A percentile compares a stretch with the other conserved stretches of the same genome.
These are phyloP conservation scores for Drosophila histrio DNA, from an alignment of 2,888 invertebrate species.

Conservation along the genomic window DNA sequence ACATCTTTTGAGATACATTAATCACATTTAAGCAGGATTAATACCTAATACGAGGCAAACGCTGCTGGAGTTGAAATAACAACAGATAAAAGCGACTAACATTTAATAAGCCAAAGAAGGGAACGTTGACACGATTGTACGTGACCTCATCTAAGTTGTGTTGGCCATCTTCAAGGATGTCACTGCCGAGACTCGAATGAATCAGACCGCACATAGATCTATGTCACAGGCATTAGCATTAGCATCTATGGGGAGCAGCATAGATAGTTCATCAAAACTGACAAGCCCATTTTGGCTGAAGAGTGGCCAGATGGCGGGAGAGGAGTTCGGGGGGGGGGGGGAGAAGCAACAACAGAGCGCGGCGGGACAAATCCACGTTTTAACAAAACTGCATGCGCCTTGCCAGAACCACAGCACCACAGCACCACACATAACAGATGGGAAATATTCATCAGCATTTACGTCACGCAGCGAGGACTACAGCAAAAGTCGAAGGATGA, in stretches of 20 bases:
- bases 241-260: constrained; percentile 42
- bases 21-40: constrained; percentile 73
- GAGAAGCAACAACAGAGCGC: constrained; percentile 2
- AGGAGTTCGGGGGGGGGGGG: neutral
- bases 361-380: constrained; percentile 46
- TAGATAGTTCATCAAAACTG: constrained; percentile 77
- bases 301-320: neutral
- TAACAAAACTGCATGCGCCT: constrained; percentile 61
- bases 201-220: constrained; percentile 77
- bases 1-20: constrained; percentile 55
- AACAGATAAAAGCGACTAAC: constrained; percentile 48
- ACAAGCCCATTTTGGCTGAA: constrained; percentile 67
- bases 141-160: constrained; percentile 14
- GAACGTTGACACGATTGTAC: constrained; percentile 53
- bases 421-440: constrained; percentile 51
- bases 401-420: neutral
- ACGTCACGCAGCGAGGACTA: constrained; percentile 67
- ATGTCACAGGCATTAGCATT: constrained; percentile 73
- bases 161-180: constrained; percentile 12
- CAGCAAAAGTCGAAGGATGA: constrained; percentile 43
- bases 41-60: constrained; percentile 55
- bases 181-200: constrained; percentile 52
- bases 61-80: neutral
- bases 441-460: constrained; percentile 75
- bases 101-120: constrained; percentile 74